Base-by-base conservation (phyloP, 2,113 vertebrate species). In the Pleuronectes platessa region DNA sequence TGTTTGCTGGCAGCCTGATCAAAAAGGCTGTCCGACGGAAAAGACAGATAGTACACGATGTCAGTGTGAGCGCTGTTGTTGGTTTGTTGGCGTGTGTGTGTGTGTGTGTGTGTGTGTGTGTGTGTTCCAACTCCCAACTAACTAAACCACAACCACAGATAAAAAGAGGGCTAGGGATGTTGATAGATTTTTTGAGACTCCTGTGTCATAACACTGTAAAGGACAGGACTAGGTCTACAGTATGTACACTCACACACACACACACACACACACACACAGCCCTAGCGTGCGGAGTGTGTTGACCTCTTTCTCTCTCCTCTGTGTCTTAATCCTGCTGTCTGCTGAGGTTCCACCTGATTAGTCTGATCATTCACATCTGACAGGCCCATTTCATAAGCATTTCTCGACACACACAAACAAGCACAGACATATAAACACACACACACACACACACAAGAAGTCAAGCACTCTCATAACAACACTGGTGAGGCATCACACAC, bases 351-450 rank as follows among this genome's bases (percentile, higher is more conserved):
- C 82, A 82, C 82, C 78, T 85, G 90, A 91, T 93, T 89, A 90
- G 79, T 83, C 81, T 84, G 86, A 90, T 92, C 89, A 89, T 82
- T 93, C 88, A 93, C 65, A 90, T 89, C 81, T 91, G 88, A 90
- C 86, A 87, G 76, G 47, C 78, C 64, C 70, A 85, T 85, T 88
- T 90, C 82, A 74, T 83, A 73, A 71, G 58, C 21, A 26, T 78
- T 54, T 45, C 14, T 49, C 20, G 18, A 13, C 31, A 66, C 67
- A 66, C 45, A 2, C 67, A 66, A 26, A 58, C 35, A 55, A 51
- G 47, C 55, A 23, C 65, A 49, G 17, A 51, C 17, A 51, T 8
- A 49, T 6, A 49, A 53, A 23, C 71, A 47, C 17, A 49, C 17
- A 49, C 6, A 49, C 3, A 49, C 15, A 67, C 17, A 37, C 49